Evolutionary conservation across 1,140 invertebrate species (phyloP), one percentile per base, ranked within the genome.

Genomic region (Drosophila auraria): DNA sequence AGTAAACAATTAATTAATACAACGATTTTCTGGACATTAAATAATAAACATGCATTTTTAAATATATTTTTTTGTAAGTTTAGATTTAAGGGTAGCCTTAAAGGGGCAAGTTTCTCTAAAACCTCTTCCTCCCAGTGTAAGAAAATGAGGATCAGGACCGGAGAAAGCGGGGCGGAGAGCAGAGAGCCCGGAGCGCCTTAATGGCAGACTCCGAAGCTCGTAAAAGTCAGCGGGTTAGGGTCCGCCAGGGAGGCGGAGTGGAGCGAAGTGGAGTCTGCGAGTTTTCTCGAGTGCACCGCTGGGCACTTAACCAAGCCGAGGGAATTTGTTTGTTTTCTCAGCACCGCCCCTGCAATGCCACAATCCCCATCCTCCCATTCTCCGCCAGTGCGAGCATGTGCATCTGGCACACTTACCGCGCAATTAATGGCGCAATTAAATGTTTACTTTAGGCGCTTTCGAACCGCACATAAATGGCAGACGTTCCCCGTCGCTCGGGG

Each of bases 391-490:
- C 66, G 59, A 61, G 62, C 78, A 73, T 82, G 82, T 90, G 84
- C 84, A 90, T 89, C 86, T 89, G 86, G 86, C 86, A 89, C 87
- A 89, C 86, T 89, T 89, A 80, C 86, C 74, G 78, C 75, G 79
- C 86, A 89, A 89, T 89, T 89, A 89, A 89, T 89, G 87, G 82
- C 82, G 75, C 86, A 89, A 90, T 90, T 89, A 90, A 90, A 90
- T 90, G 86, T 89, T 89, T 90, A 90, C 86, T 86, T 89, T 91
- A 84, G 81, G 60, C 86, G 84, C 84, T 84, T 81, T 78, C 74
- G 47, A 89, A 63, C 81, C 65, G 54, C 78, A 70, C 76, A 80
- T 87, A 75, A 87, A 82, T 87, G 82, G 82, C 74, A 63, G 82
- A 47, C 72, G 61, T 65, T 50, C 59, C 17, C 54, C 60, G 20